phyloP scores from a whole-genome alignment of 2,797 vertebrate species.

The Poecilia wingei region DNA sequence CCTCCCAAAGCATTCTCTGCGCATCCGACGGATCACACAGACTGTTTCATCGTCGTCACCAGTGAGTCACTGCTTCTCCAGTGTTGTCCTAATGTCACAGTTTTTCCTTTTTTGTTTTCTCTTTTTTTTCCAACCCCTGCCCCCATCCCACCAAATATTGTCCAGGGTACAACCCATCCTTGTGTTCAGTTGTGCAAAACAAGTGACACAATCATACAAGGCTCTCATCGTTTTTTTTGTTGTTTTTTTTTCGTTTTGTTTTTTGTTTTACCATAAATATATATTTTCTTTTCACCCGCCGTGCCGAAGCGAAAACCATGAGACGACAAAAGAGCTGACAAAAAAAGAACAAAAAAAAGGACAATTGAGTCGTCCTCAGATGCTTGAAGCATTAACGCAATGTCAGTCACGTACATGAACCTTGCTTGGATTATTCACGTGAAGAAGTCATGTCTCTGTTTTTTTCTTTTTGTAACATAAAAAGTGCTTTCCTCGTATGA shows the following conservation, averaged over 20 bases:
- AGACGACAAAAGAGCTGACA: slow-evolving; percentile 69
- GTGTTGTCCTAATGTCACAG: slow-evolving; percentile 60
- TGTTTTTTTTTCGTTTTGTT: slow-evolving; percentile 46
- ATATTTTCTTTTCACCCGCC: slow-evolving; percentile 53
- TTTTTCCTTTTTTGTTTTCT: slow-evolving; percentile 25
- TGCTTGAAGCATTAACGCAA: slow-evolving; percentile 66
- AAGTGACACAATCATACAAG: slow-evolving; percentile 69
- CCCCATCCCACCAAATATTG: slow-evolving; percentile 30
- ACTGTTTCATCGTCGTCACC: slow-evolving; percentile 31
- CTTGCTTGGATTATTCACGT: slow-evolving; percentile 61
- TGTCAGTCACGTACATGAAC: slow-evolving; percentile 70
- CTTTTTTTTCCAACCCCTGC: slow-evolving; percentile 17
- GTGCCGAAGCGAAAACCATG: slow-evolving; percentile 51
- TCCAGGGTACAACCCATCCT: slow-evolving; percentile 66
- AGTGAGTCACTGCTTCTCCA: slow-evolving; percentile 52
- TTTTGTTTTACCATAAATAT: slow-evolving; percentile 68
- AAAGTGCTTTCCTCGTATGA: slow-evolving; percentile 72
- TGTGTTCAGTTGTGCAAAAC: slow-evolving; percentile 76
- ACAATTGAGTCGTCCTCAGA: slow-evolving; percentile 72
- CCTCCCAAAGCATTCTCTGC: slow-evolving; percentile 52
- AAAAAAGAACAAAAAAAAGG: slow-evolving; percentile 44
- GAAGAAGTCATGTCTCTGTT: slow-evolving; percentile 51
- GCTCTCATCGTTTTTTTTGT: slow-evolving; percentile 28
- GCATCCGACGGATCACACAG: slow-evolving; percentile 44
- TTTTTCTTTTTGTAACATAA: slow-evolving; percentile 43